Percentiles rank a stretch among this genome's conserved stretches.
Conservation (phyloP, 2,113 vertebrate genomes). For the Oreotragus oreotragus region DNA sequence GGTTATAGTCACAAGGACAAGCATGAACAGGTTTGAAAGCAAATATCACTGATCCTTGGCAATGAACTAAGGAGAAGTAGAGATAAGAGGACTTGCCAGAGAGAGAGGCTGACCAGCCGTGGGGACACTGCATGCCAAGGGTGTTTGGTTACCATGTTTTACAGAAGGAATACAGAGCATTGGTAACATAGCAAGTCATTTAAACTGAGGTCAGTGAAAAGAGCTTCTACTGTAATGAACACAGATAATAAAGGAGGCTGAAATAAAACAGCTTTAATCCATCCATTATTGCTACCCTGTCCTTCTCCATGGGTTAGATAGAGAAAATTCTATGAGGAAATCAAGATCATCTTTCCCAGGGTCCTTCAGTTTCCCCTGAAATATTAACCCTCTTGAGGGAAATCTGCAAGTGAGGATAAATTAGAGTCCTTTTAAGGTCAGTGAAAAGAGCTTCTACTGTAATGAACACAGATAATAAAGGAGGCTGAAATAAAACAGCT, state of each 20-base stretch:
- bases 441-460: neutral
- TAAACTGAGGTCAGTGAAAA: neutral
- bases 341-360: slow-evolving; percentile 24
- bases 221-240: neutral
- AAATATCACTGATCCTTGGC: neutral
- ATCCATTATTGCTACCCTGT: neutral
- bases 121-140: neutral
- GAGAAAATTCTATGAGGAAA: slow-evolving; percentile 6
- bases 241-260: neutral
- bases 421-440: slow-evolving; percentile 7
- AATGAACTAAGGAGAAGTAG: neutral
- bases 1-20: neutral
- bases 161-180: neutral
- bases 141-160: neutral
- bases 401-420: slow-evolving; percentile 33
- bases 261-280: slow-evolving; percentile 31
- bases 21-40: neutral
- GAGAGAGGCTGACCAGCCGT: neutral
- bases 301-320: neutral
- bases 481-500: slow-evolving; percentile 5
- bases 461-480: neutral
- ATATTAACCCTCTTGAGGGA: slow-evolving; percentile 47
- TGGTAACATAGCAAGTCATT: neutral
- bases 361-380: slow-evolving; percentile 37
- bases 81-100: neutral